Evolutionary conservation across 2,797 vertebrate genomes (phyloP), one percentile per base, ranked within the genome.

Genomic region (Cottoperca gobio): DNA sequence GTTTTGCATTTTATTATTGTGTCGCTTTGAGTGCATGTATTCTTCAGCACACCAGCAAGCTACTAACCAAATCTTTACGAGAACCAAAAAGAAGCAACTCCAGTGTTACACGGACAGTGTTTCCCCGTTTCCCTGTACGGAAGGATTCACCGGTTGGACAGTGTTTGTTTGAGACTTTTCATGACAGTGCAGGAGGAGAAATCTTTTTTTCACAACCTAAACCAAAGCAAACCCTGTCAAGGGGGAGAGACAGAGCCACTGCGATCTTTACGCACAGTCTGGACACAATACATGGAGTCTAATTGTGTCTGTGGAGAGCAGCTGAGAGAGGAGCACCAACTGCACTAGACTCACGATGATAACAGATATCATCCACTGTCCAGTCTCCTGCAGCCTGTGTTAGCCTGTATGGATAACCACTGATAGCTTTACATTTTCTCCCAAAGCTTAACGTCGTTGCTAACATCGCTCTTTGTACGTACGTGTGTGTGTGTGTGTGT

Each of bases 51-150:
- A 85, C 71, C 83, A 90, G 86, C 76, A 72, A 88, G 93, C 93
- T 92, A 88, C 75, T 84, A 88, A 92, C 93, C 92, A 92, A 92
- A 93, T 89, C 80, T 81, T 70, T 65, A 79, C 75, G 7, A 74
- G 12, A 90, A 89, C 87, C 91, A 91, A 91, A 85, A 89, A 87
- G 60, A 78, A 78, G 42, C 52, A 83, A 82, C 84, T 86, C 87
- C 14, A 45, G 42, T 57, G 42, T 59, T 28, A 52, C 33, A 68
- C 78, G 70, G 89, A 82, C 89, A 84, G 73, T 74, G 83, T 61
- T 6, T 11, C 4, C 12, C 21, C 8, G 0, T 39, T 59, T 65
- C 19, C 68, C 46, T 16, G 9, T 2, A 0, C 55, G 55, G 67
- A n/a, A 73, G 71, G 73, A 80, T 76, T 43, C 79, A 13, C 73